Percentiles rank a stretch among this genome's conserved stretches.
These are phyloP conservation scores for Tridacna gigas DNA, from an alignment of 2,888 invertebrate genomes.

Conservation along the genomic window DNA sequence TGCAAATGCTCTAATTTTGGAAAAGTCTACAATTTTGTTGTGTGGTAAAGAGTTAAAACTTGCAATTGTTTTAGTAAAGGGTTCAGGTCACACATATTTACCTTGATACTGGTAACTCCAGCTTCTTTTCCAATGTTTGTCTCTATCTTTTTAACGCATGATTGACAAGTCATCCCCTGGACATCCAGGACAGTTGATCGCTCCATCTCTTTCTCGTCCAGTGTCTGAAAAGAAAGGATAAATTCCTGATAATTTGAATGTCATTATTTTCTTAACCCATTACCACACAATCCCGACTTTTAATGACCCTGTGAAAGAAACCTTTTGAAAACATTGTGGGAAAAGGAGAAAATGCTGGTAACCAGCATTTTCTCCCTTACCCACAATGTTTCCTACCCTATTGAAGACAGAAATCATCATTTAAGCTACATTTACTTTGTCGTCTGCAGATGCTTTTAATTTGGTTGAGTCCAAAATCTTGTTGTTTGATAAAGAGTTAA, in stretches of 20 bases:
- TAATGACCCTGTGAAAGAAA: background rate
- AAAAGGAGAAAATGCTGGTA: background rate
- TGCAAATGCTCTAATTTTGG: too few species aligned
- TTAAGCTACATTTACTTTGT: too few species aligned
- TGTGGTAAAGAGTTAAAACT: too few species aligned
- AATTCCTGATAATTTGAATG: background rate
- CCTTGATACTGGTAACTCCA: constrained; percentile 74
- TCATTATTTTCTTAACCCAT: background rate
- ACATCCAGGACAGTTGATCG: constrained; percentile 64
- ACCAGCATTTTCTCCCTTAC: background rate
- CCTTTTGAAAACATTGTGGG: constrained; percentile 1
- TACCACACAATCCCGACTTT: constrained; percentile 1
- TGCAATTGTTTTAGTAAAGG: too few species aligned
- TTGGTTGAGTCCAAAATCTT: too few species aligned
- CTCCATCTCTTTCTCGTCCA: constrained; percentile 62
- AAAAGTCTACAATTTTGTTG: too few species aligned
- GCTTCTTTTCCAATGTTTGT: constrained; percentile 63
- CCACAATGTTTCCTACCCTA: background rate
- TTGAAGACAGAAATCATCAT: too few species aligned
- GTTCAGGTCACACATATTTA: constrained; percentile 67
- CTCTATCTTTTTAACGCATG: constrained; percentile 89
- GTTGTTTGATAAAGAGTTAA: too few species aligned
- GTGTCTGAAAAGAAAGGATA: constrained; percentile 26
- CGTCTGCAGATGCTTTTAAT: too few species aligned
- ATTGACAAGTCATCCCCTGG: constrained; percentile 95